Evolutionary conservation across 35 echinoderm and acorn worm genomes (phyloP), one percentile per base, ranked within the genome.

Genomic region (Stichopus chloronotus): DNA sequence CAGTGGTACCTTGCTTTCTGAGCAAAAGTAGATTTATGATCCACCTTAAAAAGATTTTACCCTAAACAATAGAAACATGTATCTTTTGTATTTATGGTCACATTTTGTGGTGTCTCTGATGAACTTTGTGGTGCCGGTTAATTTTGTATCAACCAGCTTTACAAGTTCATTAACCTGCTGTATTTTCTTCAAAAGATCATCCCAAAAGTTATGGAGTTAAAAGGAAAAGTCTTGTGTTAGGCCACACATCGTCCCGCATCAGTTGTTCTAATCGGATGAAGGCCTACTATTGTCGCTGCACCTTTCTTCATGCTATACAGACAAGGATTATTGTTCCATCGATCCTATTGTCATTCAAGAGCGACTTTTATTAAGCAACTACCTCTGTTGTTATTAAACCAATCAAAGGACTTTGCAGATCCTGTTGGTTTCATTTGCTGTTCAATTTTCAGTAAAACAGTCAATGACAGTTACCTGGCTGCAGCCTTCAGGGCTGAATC

Each of bases 401-500:
- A 65, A 43, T 65, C 11, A 65, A 43, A 65, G 19, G 61, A 65
- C 61, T 19, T 43, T 11, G 61, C 61, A 65, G 61, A 65, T 65
- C 61, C 61, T 11, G 61, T 65, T 65, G 61, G 61, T 14, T 65
- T 43, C 9, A 65, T 65, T 65, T 10, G 61, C 19, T 65, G 61
- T 65, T 65, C 19, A 19, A 9, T 11, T 19, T 65, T 65, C 11
- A 65, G 11, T 65, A 3, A 3, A 43, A 43, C 30, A 43, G 30
- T 43, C 30, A 43, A 43, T 65, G 61, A 65, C 19, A 65, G 11
- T 65, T 14, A 19, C 61, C 61, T 65, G 17, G 7, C 30, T 65
- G 19, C 9, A 14, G 61, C 61, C 80, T 83, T 83, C 80, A 55
- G 7, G 30, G 43, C 80, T 83, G 80, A 83, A 17, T 83, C 80